Conservation (phyloP, 2,797 vertebrate genomes). For the Sternotherus odoratus region DNA sequence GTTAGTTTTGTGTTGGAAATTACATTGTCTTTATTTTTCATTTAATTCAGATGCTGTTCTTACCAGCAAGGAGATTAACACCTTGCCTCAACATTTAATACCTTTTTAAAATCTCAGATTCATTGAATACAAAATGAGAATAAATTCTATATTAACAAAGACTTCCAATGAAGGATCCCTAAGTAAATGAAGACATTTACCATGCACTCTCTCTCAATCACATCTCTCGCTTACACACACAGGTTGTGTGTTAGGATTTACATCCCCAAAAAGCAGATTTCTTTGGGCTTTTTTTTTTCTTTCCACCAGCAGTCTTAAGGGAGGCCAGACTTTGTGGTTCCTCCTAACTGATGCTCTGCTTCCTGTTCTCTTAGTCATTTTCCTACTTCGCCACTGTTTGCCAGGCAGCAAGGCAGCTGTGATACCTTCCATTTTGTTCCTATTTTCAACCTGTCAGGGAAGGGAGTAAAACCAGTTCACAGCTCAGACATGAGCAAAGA, state of each 20-base stretch:
- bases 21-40: not conserved
- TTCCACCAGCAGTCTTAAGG: not conserved
- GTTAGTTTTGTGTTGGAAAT: slow-evolving; percentile 13
- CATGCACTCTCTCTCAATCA: not conserved
- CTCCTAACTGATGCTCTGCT: not conserved
- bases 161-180: not conserved
- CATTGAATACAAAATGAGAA: not conserved
- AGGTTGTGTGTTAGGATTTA: not conserved
- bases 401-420: not conserved
- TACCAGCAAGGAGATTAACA: not conserved
- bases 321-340: not conserved
- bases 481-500: too few relatives aligned
- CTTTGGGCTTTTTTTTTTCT: not conserved
- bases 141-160: not conserved
- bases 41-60: not conserved
- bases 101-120: not conserved
- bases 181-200: not conserved
- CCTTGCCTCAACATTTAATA: not conserved
- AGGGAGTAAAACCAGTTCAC: too few relatives aligned
- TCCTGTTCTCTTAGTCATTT: not conserved
- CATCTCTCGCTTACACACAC: not conserved
- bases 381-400: not conserved
- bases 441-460: not conserved
- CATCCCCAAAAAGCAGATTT: not conserved
- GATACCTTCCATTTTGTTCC: not conserved